phyloP scores from a whole-genome alignment of 2,888 invertebrate genomes.

The Agriopis aurantiaria region DNA sequence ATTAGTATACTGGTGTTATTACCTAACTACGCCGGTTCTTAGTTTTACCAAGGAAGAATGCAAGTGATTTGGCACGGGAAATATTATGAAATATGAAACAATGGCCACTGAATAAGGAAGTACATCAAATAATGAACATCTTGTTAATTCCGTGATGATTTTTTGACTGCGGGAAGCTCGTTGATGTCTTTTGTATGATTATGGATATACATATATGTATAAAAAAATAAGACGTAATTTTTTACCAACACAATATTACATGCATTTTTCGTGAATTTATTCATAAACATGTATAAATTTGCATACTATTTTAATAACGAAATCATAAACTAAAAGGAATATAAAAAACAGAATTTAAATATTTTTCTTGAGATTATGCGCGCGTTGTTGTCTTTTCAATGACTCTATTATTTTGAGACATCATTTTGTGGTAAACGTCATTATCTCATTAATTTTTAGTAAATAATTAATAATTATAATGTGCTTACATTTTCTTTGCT shows the following conservation, averaged over 20 bases:
- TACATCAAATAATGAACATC: constrained; percentile 23
- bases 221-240: constrained; percentile 5
- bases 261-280: constrained; percentile 15
- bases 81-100: constrained; percentile 38
- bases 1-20: constrained; percentile 32
- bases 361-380: constrained; percentile 16
- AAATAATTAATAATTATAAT: too few species aligned
- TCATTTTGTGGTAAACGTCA: not conserved
- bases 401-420: constrained; percentile 25
- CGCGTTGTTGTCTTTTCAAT: constrained; percentile 58
- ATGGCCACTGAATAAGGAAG: constrained; percentile 39
- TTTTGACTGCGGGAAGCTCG: constrained; percentile 24
- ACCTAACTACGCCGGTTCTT: constrained; percentile 21
- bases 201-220: not conserved
- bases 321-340: not conserved
- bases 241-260: constrained; percentile 8
- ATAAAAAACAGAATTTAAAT: not conserved
- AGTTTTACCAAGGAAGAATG: constrained; percentile 31
- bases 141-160: constrained; percentile 29
- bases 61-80: constrained; percentile 34
- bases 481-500: too few species aligned
- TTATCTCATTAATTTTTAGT: not conserved
- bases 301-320: constrained; percentile 11
- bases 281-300: constrained; percentile 6
- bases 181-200: constrained; percentile 53